A percentile compares a stretch with the other conserved stretches of the same genome.
phyloP scores from a whole-genome alignment of 30 jellyfish, hydroid and myxozoan genomes.

The Chrysaora quinquecirrha region DNA sequence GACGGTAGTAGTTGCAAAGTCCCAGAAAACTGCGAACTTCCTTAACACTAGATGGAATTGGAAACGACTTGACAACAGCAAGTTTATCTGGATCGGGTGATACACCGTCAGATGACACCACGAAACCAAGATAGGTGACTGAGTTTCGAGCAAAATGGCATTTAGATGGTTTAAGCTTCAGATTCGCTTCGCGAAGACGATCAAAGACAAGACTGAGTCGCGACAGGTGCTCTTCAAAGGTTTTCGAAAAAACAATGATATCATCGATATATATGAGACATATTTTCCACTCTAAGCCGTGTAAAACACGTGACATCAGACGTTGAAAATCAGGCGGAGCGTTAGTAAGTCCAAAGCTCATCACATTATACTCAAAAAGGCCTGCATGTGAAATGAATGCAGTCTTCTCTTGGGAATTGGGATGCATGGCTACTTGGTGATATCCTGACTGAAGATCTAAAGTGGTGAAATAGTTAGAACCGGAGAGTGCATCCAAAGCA shows the following conservation, averaged over 20 bases:
- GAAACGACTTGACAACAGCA: slow-evolving; percentile 17
- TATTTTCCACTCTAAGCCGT: neutral
- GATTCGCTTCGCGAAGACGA: slow-evolving; percentile 59
- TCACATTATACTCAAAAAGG: no score
- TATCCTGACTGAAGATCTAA: no score
- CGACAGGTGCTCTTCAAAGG: slow-evolving; percentile 13
- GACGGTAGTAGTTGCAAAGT: slow-evolving; percentile 15
- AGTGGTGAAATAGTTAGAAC: no score
- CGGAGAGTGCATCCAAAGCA: no score
- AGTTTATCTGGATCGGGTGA: slow-evolving; percentile 57
- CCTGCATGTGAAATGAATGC: no score
- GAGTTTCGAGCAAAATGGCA: slow-evolving; percentile 47
- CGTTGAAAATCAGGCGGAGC: no score
- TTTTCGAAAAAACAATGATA: slow-evolving; percentile 24
- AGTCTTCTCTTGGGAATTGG: no score
- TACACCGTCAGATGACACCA: slow-evolving; percentile 62
- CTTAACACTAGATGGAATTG: slow-evolving; percentile 22
- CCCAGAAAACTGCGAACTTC: slow-evolving; percentile 24
- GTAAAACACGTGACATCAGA: neutral
- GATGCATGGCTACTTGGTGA: neutral
- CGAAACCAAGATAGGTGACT: slow-evolving; percentile 61
- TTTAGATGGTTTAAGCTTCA: slow-evolving; percentile 55
- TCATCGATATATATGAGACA: no score
- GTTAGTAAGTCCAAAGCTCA: no score
- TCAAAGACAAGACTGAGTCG: slow-evolving; percentile 19